Evolutionary conservation across 2,113 vertebrate species (phyloP).

Genomic region (Murina feae): DNA sequence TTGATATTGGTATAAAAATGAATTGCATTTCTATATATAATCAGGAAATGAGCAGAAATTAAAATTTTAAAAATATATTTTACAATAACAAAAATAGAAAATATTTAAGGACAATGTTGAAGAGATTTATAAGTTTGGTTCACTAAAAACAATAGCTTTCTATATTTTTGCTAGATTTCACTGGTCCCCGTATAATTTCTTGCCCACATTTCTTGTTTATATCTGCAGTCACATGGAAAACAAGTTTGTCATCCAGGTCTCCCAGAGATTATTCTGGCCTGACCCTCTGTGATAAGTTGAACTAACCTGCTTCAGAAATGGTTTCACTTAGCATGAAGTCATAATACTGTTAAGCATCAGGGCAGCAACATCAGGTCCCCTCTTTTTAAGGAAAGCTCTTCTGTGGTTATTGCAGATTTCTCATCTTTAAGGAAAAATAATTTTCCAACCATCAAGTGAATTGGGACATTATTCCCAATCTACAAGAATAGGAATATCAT

Average conservation of each 20-base stretch:
- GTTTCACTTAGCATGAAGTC: neutral
- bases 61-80: neutral
- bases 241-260: neutral
- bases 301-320: neutral
- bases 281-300: neutral
- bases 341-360: neutral
- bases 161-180: neutral
- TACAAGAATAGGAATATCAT: neutral
- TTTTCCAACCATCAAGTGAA: neutral
- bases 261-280: neutral
- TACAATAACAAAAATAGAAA: neutral
- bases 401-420: neutral
- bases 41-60: neutral
- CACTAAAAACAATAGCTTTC: neutral
- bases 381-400: neutral
- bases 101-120: neutral
- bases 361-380: neutral
- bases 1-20: neutral
- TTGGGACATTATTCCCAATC: neutral
- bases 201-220: neutral
- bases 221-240: neutral
- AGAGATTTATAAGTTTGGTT: neutral
- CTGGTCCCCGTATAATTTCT: neutral
- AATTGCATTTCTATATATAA: neutral
- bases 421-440: neutral